Evolutionary conservation across 2,113 vertebrate species (phyloP).

Genomic region (Pelodiscus sinensis): DNA sequence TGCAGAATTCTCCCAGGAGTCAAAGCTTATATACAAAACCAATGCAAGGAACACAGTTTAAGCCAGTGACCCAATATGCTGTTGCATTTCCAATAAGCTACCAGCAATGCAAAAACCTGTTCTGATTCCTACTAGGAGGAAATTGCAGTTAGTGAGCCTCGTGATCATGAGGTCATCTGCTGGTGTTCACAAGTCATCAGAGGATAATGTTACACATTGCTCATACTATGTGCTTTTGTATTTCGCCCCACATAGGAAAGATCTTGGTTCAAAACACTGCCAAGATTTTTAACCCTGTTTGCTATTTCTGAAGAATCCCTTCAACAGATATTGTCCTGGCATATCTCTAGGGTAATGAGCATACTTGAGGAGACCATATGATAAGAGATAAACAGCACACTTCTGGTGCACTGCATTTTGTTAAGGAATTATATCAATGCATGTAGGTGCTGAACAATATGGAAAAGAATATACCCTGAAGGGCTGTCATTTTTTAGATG

Average conservation of each 20-base stretch:
- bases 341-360: background rate
- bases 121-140: conserved; percentile 52
- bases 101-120: conserved; percentile 38
- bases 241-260: background rate
- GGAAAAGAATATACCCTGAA: background rate
- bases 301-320: background rate
- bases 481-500: background rate
- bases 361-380: background rate
- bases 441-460: background rate
- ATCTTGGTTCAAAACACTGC: background rate
- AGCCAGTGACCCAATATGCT: conserved; percentile 45
- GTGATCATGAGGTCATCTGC: conserved; percentile 29
- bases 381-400: background rate
- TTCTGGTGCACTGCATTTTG: background rate
- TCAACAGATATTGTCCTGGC: background rate
- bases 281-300: accelerated
- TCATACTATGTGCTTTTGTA: background rate
- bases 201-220: background rate
- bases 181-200: conserved; percentile 36
- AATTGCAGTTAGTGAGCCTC: conserved; percentile 50
- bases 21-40: conserved; percentile 50
- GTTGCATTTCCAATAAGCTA: conserved; percentile 46
- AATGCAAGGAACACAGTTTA: conserved; percentile 59
- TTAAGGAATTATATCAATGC: background rate
- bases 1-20: background rate